Conservation (phyloP, 2,888 invertebrate genomes). For the Drosophila planitibia region DNA sequence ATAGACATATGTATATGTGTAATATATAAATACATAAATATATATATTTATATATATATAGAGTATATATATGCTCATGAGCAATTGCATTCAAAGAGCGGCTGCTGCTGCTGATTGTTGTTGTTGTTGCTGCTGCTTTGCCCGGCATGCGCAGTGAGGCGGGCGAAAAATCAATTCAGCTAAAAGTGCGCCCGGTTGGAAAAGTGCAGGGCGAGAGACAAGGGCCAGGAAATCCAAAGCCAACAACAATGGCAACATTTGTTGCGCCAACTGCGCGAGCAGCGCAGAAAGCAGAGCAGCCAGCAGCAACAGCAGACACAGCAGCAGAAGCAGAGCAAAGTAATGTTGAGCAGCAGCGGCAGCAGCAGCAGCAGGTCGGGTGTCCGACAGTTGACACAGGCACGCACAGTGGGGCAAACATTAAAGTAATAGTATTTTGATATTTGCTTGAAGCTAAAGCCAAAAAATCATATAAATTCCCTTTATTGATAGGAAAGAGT, state of each 20-base stretch:
- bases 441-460: neutral
- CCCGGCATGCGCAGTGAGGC: constrained; percentile 78
- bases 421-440: too few species aligned
- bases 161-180: constrained; percentile 83
- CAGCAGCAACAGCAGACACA: constrained; percentile 9
- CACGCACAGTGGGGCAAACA: neutral
- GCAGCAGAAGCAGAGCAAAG: constrained; percentile 46
- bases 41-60: constrained; percentile 7
- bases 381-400: neutral
- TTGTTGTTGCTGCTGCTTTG: constrained; percentile 39
- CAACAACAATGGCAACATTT: constrained; percentile 75
- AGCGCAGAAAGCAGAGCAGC: constrained; percentile 1
- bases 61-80: constrained; percentile 2
- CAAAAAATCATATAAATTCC: neutral
- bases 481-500: neutral
- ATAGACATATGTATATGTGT: neutral
- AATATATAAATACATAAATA: neutral
- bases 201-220: constrained; percentile 56
- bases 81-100: constrained; percentile 61
- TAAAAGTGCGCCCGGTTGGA: constrained; percentile 79
- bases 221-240: constrained; percentile 27
- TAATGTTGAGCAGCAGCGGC: constrained; percentile 43
- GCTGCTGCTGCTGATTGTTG: constrained; percentile 11
- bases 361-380: constrained; percentile 3
- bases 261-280: constrained; percentile 62